Evolutionary conservation across 2,113 vertebrate species (phyloP), one percentile per base, ranked within the genome.

Genomic region (Pica pica): DNA sequence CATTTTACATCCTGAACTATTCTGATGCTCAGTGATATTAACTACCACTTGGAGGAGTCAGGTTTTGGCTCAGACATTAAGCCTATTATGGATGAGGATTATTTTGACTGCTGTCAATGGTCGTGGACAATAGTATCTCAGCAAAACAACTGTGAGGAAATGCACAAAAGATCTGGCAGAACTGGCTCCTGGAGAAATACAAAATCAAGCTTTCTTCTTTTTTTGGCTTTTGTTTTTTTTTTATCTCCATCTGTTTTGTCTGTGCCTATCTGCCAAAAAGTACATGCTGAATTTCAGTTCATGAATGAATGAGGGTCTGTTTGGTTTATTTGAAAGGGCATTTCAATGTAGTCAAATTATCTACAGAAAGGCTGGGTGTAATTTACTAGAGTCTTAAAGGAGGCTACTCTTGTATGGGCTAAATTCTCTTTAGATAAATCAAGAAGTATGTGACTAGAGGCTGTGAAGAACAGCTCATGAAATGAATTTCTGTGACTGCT

Each of bases 61-160:
- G 33, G 5, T 65, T 83, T 82, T 95, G 92, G 89, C 92, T 87
- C 41, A 78, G 65, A 59, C 22, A 31, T 76, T 76, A 68, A 85
- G 18, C 74, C 7, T 87, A 13, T 94, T 93, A 83, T 67, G 52
- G 56, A 60, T 71, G 27, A 89, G 76, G 76, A 94, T 90, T 89
- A 78, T 85, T 93, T 90, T 87, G 61, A 83, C 59, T 90, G 2
- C 35, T 92, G 46, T 96, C 87, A 87, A 23, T 91, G 74, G 22
- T 55, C 81, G 57, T 65, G 49, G 81, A 94, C 74, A 96, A 95
- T 64, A 73, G 30, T 95, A 93, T 96, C 91, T 87, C 87, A 89
- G 74, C 80, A 81, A 94, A 96, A 92, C 92, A 95, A 96, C 67
- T 91, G 92, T 93, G 73, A 87, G 28, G n/a, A 93, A 94, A 92